A percentile compares a stretch with the other conserved stretches of the same genome.
These are phyloP conservation scores for Drosophila pachea DNA, from an alignment of 1,140 invertebrate species.

Conservation along the genomic window DNA sequence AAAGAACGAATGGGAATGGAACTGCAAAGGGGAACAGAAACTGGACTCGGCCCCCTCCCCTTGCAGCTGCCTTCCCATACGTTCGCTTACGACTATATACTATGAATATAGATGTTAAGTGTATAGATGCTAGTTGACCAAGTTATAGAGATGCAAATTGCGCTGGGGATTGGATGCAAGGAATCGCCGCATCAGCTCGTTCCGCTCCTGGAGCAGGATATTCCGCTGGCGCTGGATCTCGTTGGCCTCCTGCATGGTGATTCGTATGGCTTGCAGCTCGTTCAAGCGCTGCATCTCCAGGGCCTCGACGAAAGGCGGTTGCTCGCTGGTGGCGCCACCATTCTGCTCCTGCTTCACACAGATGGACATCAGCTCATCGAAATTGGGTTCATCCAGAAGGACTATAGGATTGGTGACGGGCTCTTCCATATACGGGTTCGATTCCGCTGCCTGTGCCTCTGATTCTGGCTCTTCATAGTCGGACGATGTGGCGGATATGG, in stretches of 20 bases:
- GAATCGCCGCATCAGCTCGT: conserved; percentile 13
- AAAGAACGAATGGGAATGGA: no score
- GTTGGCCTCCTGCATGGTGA: conserved; percentile 12
- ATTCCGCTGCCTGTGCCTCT: not conserved
- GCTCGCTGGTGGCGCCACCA: not conserved
- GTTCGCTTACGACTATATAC: no score
- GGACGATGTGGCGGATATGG: not conserved
- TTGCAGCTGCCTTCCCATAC: no score
- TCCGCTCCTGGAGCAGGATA: conserved; percentile 14
- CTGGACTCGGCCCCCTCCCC: no score
- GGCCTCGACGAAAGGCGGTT: not conserved
- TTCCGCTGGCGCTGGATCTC: conserved; percentile 22
- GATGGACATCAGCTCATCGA: conserved; percentile 3
- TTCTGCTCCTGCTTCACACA: not conserved
- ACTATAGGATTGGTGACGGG: not conserved
- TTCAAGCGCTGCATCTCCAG: conserved; percentile 13
- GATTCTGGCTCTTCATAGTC: not conserved
- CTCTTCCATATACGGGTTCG: not conserved
- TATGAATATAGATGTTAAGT: no score
- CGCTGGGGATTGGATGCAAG: not conserved
- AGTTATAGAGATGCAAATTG: not conserved
- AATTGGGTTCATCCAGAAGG: conserved; percentile 20
- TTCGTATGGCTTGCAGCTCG: conserved; percentile 16
- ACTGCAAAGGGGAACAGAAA: no score
- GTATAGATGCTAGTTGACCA: not conserved